Evolutionary conservation across 2,113 vertebrate genomes (phyloP).

Genomic region (Pogona vitticeps): DNA sequence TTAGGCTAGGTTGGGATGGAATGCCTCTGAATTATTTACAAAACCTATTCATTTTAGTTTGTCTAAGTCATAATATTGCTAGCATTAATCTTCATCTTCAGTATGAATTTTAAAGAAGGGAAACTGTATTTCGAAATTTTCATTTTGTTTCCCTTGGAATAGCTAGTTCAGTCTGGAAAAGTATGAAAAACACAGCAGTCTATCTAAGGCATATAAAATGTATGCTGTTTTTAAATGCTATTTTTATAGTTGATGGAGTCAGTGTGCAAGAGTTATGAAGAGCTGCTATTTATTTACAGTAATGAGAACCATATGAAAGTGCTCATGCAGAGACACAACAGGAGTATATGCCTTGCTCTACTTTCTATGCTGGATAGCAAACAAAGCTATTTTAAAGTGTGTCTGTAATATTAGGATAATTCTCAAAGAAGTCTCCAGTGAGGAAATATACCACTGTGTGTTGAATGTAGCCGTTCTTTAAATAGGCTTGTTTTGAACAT

Average conservation of each 20-base stretch:
- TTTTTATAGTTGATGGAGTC: conserved; percentile 25
- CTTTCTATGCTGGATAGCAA: conserved; percentile 11
- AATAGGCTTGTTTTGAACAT: conserved; percentile 21
- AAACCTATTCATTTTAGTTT: neutral
- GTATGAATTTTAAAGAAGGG: conserved; percentile 47
- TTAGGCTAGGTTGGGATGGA: neutral
- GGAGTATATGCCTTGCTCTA: neutral
- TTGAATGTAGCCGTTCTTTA: neutral
- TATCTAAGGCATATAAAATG: conserved; percentile 30
- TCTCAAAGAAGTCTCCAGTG: conserved; percentile 13
- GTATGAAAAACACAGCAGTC: conserved; percentile 54
- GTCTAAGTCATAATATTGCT: neutral
- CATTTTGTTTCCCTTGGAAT: conserved; percentile 62
- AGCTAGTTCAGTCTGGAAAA: conserved; percentile 32
- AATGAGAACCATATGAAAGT: neutral
- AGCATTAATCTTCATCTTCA: conserved; percentile 51
- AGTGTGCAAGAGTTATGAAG: conserved; percentile 52
- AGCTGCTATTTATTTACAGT: conserved; percentile 40
- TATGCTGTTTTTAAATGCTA: conserved; percentile 26
- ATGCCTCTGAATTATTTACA: neutral
- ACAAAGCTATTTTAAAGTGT: conserved; percentile 17
- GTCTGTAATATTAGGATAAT: conserved; percentile 18
- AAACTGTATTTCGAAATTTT: conserved; percentile 42
- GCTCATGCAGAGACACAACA: conserved; percentile 31
- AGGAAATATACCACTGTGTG: conserved; percentile 12